Conservation (phyloP, 1,140 invertebrate species). For the Aphidius gifuensis region DNA sequence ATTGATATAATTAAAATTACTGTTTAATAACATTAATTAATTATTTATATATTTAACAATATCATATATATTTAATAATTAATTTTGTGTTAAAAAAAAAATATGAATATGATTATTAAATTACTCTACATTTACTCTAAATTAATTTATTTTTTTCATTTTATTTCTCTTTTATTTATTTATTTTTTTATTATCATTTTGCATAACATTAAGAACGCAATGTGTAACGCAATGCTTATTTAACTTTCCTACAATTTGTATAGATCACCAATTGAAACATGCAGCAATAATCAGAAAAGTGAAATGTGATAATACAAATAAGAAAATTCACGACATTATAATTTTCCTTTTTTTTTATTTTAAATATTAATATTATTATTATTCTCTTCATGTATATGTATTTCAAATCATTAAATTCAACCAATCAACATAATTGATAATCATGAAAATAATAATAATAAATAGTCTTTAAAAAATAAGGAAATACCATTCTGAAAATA, state of each 20-base stretch:
- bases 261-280: conserved; percentile 7
- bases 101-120: neutral
- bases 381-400: too few relatives aligned
- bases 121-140: neutral
- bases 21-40: neutral
- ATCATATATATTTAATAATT: too few relatives aligned
- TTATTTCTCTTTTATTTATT: conserved; percentile 11
- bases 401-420: too few relatives aligned
- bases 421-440: too few relatives aligned
- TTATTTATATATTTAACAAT: too few relatives aligned
- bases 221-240: conserved; percentile 19
- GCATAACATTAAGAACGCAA: conserved; percentile 23
- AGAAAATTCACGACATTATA: conserved; percentile 15
- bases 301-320: conserved; percentile 31
- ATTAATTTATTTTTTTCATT: neutral
- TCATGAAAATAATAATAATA: too few relatives aligned
- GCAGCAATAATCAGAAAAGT: conserved; percentile 33
- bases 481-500: too few relatives aligned
- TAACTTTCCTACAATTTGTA: conserved; percentile 19
- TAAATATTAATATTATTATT: conserved; percentile 13
- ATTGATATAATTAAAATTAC: neutral
- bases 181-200: conserved; percentile 22
- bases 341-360: neutral
- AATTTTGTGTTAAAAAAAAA: neutral
- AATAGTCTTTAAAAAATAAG: too few relatives aligned